Base-by-base conservation (phyloP, 2,888 invertebrate species). In the Drosophila setosimentum region DNA sequence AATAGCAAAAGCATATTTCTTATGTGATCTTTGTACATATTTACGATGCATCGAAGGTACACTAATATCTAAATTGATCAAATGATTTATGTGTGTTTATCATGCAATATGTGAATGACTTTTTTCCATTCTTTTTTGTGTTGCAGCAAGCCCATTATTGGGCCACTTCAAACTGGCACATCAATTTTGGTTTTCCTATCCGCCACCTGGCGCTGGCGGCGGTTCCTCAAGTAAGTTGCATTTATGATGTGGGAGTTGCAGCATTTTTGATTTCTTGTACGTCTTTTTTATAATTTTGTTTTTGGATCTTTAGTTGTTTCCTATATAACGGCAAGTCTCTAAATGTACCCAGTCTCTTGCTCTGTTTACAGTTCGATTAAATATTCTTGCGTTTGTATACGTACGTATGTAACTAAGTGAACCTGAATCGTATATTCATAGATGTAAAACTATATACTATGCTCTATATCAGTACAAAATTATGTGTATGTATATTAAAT, bases 161-260 rank as follows among this genome's bases (percentile, higher is more conserved):
- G 93, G 92, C 92, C 91, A 91, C 73, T 78, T 93, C 95, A 96
- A 96, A 94, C 96, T 96, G 96, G 96, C 96, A 94, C 96, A 96
- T 94, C 96, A 96, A 94, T 96, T 96, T 94, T 96, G 96, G 96
- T 96, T 96, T 92, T 96, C 96, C 76, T 96, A 96, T 94, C 96
- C 96, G 94, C 96, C 96, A 91, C 96, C 96, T 91, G 96, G 96
- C 94, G 96, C 96, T 94, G 95, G 95, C 92, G 94, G 95, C 91
- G 94, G 94, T 90, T 94, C 94, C 92, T 95, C 95, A 91, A 95
- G 95, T 91, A 94, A 95, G 91, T 92, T 70, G 73, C 74, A 78
- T 82, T 83, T 81, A 70, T 60, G 73, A 65, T 65, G 63, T 65
- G 35, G 55, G 48, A 61, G 67, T 73, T 73, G 79, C 64, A 78